A percentile compares a stretch with the other conserved stretches of the same genome.
Evolutionary conservation across 2,888 invertebrate species (phyloP).

Genomic region (Phengaris arion): DNA sequence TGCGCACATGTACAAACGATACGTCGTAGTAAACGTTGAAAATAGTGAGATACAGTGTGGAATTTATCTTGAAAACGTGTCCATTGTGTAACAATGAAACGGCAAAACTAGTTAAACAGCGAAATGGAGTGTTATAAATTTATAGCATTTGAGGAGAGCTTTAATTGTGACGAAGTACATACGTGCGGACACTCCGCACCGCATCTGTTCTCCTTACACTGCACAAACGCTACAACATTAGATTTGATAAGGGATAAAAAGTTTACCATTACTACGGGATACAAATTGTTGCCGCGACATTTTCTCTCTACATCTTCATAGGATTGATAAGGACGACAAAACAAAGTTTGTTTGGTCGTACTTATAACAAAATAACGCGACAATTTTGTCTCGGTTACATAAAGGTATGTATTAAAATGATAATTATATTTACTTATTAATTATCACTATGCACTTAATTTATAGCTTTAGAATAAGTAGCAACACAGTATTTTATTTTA

Average conservation of each 20-base stretch:
- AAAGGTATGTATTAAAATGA: too few relatives aligned
- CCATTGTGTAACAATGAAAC: conserved; percentile 1
- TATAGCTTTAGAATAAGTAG: too few relatives aligned
- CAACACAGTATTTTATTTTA: too few relatives aligned
- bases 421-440: too few relatives aligned
- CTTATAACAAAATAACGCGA: too few relatives aligned
- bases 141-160: conserved; percentile 2
- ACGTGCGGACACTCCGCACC: background rate
- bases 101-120: conserved; percentile 13
- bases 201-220: conserved; percentile 5
- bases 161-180: conserved; percentile 15
- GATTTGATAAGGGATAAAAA: conserved; percentile 1
- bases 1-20: background rate
- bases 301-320: too few relatives aligned
- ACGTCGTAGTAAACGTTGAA: background rate
- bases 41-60: background rate
- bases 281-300: too few relatives aligned
- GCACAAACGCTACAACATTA: conserved; percentile 7
- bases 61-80: conserved; percentile 13
- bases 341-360: too few relatives aligned
- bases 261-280: background rate
- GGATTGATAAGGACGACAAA: too few relatives aligned
- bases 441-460: too few relatives aligned
- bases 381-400: too few relatives aligned
- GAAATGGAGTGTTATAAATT: conserved; percentile 8